Percentiles rank a stretch among this genome's conserved stretches.
Evolutionary conservation across 2,888 invertebrate genomes (phyloP).

Genomic region (Chaetogeoica ovagalla): DNA sequence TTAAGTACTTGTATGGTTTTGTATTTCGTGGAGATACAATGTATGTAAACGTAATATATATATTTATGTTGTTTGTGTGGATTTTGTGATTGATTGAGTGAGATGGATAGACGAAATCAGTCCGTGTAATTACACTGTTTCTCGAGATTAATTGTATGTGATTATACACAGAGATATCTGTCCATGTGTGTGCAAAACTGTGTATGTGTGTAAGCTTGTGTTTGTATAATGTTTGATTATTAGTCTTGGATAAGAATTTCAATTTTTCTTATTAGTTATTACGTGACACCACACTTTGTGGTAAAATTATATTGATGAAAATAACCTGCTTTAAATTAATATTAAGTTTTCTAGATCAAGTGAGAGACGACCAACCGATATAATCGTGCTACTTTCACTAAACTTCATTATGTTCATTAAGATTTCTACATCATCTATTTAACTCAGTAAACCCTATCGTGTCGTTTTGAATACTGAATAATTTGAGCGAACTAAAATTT

Average conservation of each 20-base stretch:
- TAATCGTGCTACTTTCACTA: conserved; percentile 38
- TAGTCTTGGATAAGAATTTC: conserved; percentile 10
- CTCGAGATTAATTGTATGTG: conserved; percentile 27
- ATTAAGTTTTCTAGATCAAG: conserved; percentile 42
- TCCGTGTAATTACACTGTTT: conserved; percentile 34
- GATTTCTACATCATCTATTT: not conserved
- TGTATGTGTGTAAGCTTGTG: not conserved
- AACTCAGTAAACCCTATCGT: not conserved
- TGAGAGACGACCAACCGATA: conserved; percentile 17
- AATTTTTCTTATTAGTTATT: conserved; percentile 27
- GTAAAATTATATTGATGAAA: not conserved
- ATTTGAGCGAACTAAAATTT: too few species aligned
- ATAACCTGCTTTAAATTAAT: conserved; percentile 22
- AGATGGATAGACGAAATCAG: conserved; percentile 34
- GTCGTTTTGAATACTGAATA: not conserved
- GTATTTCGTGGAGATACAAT: conserved; percentile 2
- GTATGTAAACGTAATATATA: not conserved
- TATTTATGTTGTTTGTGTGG: not conserved
- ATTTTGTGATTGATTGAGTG: conserved; percentile 29
- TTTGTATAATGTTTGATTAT: conserved; percentile 17
- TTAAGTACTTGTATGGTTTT: conserved; percentile 25
- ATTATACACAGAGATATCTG: conserved; percentile 22
- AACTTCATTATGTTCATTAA: not conserved
- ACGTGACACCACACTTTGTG: conserved; percentile 8
- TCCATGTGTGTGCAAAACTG: conserved; percentile 19